A percentile compares a stretch with the other conserved stretches of the same genome.
These are phyloP conservation scores for Morbakka virulenta DNA, from an alignment of 30 jellyfish, hydroid and myxozoan species.

Conservation along the genomic window DNA sequence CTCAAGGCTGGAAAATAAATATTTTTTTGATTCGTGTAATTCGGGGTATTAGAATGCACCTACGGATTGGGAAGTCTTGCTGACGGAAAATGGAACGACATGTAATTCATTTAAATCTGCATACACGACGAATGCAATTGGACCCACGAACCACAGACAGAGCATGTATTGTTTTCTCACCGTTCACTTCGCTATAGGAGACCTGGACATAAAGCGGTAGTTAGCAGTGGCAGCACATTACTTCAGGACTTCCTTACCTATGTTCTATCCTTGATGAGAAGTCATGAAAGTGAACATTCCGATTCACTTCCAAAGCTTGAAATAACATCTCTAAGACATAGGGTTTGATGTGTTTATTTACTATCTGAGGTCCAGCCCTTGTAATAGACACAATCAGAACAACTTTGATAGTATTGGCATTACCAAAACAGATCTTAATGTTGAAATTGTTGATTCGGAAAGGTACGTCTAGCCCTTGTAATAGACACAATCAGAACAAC, in stretches of 20 bases:
- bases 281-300: constrained; percentile 84
- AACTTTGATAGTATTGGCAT: neutral
- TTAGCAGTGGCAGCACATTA: constrained; percentile 51
- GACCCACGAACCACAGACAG: too few species aligned
- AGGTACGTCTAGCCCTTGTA: neutral
- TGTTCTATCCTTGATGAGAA: constrained; percentile 84
- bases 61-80: too few species aligned
- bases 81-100: too few species aligned
- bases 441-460: neutral
- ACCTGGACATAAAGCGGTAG: constrained; percentile 23
- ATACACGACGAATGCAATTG: too few species aligned
- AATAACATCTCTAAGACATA: constrained; percentile 81
- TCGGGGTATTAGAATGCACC: too few species aligned
- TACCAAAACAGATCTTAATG: constrained; percentile 6
- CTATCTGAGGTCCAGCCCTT: constrained; percentile 54
- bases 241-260: constrained; percentile 80
- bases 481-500: too few species aligned
- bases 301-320: constrained; percentile 89
- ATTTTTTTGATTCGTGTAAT: too few species aligned
- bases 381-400: neutral
- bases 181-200: too few species aligned
- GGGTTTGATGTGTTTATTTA: constrained; percentile 86
- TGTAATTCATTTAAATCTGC: too few species aligned
- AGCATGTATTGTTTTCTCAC: too few species aligned
- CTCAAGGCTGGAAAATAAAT: too few species aligned